These are phyloP conservation scores for Meiosimyza decipiens DNA, from an alignment of 2,888 invertebrate genomes.

Conservation along the genomic window DNA sequence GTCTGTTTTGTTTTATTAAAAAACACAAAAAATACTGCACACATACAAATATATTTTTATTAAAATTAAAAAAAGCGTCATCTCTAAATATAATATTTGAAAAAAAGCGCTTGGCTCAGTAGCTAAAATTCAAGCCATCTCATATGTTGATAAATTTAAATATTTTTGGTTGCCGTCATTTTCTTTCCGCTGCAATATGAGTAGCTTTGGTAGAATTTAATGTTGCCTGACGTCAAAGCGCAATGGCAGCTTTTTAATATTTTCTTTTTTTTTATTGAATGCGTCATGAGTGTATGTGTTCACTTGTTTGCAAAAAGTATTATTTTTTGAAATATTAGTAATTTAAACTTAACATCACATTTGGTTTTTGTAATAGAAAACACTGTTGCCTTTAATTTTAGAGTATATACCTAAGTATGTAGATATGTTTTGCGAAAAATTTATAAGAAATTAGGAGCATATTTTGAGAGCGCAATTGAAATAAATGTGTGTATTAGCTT, in stretches of 20 bases:
- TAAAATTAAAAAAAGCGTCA: conserved; percentile 28
- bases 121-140: background rate
- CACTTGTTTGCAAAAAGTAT: too few species aligned
- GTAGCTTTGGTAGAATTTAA: background rate
- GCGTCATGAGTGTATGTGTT: background rate
- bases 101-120: background rate
- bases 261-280: background rate
- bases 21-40: background rate
- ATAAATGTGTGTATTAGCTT: too few species aligned
- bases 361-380: too few species aligned
- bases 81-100: conserved; percentile 17
- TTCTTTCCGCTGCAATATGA: too few species aligned
- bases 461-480: too few species aligned
- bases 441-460: too few species aligned
- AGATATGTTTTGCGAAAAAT: too few species aligned
- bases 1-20: conserved; percentile 10
- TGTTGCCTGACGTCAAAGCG: conserved; percentile 20
- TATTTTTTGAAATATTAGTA: too few species aligned
- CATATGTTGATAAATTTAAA: conserved; percentile 6
- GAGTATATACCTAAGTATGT: too few species aligned
- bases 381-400: too few species aligned
- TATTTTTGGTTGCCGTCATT: too few species aligned
- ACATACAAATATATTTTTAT: conserved; percentile 21
- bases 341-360: too few species aligned
- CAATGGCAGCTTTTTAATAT: background rate